Evolutionary conservation across 2,113 vertebrate species (phyloP).

Genomic region (Mugil cephalus): DNA sequence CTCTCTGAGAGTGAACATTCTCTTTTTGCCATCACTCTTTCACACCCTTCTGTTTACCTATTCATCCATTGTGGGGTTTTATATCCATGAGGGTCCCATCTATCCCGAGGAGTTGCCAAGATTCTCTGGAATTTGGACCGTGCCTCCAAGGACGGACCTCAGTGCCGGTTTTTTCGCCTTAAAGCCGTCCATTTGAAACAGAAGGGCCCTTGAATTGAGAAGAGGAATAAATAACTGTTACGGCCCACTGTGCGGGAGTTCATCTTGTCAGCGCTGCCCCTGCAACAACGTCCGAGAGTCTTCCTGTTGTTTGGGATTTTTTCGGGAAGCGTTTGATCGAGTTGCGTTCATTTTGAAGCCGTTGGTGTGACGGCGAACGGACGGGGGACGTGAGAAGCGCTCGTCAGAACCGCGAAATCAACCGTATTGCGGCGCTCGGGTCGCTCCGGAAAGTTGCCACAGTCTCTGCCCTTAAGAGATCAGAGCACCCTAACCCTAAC

Average conservation of each 20-base stretch:
- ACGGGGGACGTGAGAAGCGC: conserved; percentile 4
- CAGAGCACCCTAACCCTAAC: too few species aligned
- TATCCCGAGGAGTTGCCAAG: conserved; percentile 83
- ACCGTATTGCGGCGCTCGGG: conserved; percentile 12
- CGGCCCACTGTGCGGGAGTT: conserved; percentile 66
- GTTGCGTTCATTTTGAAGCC: conserved; percentile 17
- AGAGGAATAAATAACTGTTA: conserved; percentile 78
- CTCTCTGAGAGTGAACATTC: conserved; percentile 81
- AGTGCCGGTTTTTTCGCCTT: conserved; percentile 64
- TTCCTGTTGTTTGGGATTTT: conserved; percentile 39
- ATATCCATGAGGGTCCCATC: conserved; percentile 85
- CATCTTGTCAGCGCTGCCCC: conserved; percentile 52
- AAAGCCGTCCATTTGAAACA: conserved; percentile 73
- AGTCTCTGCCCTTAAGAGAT: background rate
- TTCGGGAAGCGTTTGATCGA: conserved; percentile 51
- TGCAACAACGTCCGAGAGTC: conserved; percentile 31
- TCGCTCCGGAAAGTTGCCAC: background rate
- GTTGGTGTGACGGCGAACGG: conserved; percentile 17
- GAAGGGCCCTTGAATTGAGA: conserved; percentile 72
- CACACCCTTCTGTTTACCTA: conserved; percentile 86
- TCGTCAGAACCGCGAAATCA: conserved; percentile 38
- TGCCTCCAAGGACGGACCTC: conserved; percentile 66
- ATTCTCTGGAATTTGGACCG: conserved; percentile 81
- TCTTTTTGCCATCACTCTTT: conserved; percentile 87
- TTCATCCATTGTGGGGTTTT: conserved; percentile 85